These are phyloP conservation scores for Heliangelus exortis DNA, from an alignment of 2,797 vertebrate species.

Conservation along the genomic window DNA sequence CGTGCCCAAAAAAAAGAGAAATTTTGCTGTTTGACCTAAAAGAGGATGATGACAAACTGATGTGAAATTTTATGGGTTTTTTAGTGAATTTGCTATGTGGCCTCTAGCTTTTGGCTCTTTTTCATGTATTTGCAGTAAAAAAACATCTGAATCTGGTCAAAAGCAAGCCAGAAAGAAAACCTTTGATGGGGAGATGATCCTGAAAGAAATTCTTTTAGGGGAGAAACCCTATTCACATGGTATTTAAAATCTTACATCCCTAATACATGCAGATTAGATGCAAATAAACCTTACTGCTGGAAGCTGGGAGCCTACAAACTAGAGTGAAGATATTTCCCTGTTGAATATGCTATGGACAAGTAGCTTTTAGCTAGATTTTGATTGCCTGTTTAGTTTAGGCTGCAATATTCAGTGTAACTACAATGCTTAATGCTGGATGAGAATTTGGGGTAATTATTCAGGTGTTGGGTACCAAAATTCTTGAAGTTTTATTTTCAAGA, in stretches of 20 bases:
- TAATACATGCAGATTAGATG: not conserved
- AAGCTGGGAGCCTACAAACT: not conserved
- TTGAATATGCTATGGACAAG: not conserved
- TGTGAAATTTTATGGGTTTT: not conserved
- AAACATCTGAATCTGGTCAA: not conserved
- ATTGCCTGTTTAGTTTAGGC: not conserved
- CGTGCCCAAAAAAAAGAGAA: not conserved
- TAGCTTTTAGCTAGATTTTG: not conserved
- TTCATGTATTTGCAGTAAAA: not conserved
- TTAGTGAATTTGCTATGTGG: not conserved
- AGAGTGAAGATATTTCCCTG: not conserved
- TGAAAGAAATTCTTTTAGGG: not conserved
- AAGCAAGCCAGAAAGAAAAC: not conserved
- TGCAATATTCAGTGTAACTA: not conserved
- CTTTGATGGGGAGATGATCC: not conserved
- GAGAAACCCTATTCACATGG: fast-evolving
- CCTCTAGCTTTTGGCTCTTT: not conserved
- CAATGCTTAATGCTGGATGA: not conserved
- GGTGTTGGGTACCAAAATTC: not conserved
- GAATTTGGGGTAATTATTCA: not conserved
- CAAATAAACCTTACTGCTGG: not conserved
- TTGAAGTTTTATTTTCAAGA: not conserved
- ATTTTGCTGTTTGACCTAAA: not conserved
- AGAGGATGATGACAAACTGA: not conserved
- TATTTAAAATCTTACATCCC: not conserved